Conservation (phyloP, 2,888 invertebrate species). For the Achlya flavicornis region DNA sequence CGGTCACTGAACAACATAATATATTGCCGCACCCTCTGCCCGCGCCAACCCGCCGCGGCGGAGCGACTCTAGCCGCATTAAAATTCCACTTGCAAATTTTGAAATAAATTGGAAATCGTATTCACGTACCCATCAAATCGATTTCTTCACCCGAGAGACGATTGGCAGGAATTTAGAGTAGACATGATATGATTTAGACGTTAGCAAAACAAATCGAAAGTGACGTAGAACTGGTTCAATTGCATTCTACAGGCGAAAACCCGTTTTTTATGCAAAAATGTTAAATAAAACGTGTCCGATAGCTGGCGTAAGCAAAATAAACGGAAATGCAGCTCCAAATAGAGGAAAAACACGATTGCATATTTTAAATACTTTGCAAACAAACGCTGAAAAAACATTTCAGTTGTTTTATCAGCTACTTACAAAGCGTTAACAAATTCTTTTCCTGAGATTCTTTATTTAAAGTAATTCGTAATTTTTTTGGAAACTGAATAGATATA, state of each 20-base stretch:
- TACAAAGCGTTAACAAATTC: background rate
- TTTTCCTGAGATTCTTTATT: background rate
- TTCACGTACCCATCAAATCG: slow-evolving; percentile 65
- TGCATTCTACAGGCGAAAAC: slow-evolving; percentile 39
- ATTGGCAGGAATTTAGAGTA: slow-evolving; percentile 35
- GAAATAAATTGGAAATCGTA: slow-evolving; percentile 65
- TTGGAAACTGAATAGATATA: background rate
- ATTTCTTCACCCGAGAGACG: slow-evolving; percentile 59
- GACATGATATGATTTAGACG: slow-evolving; percentile 48
- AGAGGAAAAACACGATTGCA: background rate
- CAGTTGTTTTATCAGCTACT: background rate
- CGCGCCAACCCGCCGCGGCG: slow-evolving; percentile 17
- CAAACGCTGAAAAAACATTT: background rate
- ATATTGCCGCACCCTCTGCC: slow-evolving; percentile 28
- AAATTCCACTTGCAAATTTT: slow-evolving; percentile 65
- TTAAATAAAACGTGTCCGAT: slow-evolving; percentile 25
- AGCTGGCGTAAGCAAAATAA: slow-evolving; percentile 16
- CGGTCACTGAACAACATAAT: slow-evolving; percentile 42
- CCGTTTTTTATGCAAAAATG: slow-evolving; percentile 37
- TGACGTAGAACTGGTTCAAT: slow-evolving; percentile 42
- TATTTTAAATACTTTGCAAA: background rate
- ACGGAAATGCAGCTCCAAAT: background rate
- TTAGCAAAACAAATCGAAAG: slow-evolving; percentile 41
- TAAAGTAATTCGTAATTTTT: background rate
- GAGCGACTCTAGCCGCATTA: slow-evolving; percentile 44